A percentile compares a stretch with the other conserved stretches of the same genome.
These are phyloP conservation scores for Pangasius mekongensis DNA, from an alignment of 2,797 vertebrate species.

Conservation along the genomic window DNA sequence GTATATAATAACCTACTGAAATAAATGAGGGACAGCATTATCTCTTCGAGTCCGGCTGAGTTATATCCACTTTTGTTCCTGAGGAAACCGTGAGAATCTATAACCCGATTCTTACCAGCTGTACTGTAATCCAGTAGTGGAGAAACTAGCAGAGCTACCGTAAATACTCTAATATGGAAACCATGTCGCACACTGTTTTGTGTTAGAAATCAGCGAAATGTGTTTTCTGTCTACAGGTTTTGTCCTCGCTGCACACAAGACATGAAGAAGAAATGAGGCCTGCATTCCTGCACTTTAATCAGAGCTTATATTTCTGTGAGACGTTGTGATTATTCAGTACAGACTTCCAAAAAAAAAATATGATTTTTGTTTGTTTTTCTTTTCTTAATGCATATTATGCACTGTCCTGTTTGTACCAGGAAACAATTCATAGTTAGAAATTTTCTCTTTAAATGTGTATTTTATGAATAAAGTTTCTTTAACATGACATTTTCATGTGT, in stretches of 20 bases:
- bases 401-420: constrained; percentile 5
- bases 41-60: too few species aligned
- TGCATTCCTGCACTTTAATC: constrained; percentile 18
- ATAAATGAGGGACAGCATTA: too few species aligned
- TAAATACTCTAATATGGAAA: not conserved
- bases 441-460: constrained; percentile 1
- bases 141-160: not conserved
- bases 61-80: too few species aligned
- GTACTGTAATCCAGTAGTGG: too few species aligned
- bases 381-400: not conserved
- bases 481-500: not conserved
- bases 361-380: not conserved
- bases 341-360: not conserved
- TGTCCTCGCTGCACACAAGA: constrained; percentile 84
- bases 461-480: constrained; percentile 30
- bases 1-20: too few species aligned
- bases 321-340: not conserved
- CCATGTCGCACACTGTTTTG: not conserved
- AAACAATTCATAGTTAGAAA: not conserved
- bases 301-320: not conserved
- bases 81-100: too few species aligned
- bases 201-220: not conserved
- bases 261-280: constrained; percentile 77
- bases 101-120: too few species aligned
- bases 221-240: constrained; percentile 72